A percentile compares a stretch with the other conserved stretches of the same genome.
Evolutionary conservation across 2,113 vertebrate genomes (phyloP).

Genomic region (Platichthys flesus): DNA sequence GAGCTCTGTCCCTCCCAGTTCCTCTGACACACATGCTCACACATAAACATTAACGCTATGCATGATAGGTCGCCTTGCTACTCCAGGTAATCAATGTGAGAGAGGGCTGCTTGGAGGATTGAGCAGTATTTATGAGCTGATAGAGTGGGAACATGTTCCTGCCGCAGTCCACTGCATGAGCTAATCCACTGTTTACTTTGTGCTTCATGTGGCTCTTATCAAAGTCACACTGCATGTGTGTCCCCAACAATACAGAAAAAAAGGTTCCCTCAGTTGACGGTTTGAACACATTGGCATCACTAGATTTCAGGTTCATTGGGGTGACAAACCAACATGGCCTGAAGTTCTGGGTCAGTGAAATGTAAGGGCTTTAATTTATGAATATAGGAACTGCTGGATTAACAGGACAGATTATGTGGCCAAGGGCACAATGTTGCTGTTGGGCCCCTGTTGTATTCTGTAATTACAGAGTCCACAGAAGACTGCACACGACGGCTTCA

Average conservation of each 20-base stretch:
- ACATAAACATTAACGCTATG: conserved; percentile 10
- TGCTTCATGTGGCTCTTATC: conserved; percentile 22
- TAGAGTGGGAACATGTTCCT: not conserved
- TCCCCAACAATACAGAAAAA: not conserved
- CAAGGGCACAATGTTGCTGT: not conserved
- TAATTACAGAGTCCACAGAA: not conserved
- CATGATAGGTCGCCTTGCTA: conserved; percentile 5
- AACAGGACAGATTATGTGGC: not conserved
- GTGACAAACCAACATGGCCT: not conserved
- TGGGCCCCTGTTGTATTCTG: not conserved
- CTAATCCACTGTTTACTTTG: conserved; percentile 20
- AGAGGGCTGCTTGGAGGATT: not conserved
- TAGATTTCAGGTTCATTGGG: no score
- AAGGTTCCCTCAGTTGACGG: not conserved
- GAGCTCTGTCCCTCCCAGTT: conserved; percentile 24
- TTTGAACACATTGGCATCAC: no score
- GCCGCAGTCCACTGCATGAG: not conserved
- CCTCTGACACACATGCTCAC: conserved; percentile 14
- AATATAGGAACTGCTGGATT: not conserved
- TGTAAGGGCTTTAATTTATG: not conserved
- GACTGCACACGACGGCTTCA: not conserved
- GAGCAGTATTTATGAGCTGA: not conserved
- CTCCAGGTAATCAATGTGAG: conserved; percentile 25
- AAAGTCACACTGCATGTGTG: conserved; percentile 13
- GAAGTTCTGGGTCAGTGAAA: not conserved